These are phyloP conservation scores for Cybosia mesomella DNA, from an alignment of 2,888 invertebrate genomes.

Conservation along the genomic window DNA sequence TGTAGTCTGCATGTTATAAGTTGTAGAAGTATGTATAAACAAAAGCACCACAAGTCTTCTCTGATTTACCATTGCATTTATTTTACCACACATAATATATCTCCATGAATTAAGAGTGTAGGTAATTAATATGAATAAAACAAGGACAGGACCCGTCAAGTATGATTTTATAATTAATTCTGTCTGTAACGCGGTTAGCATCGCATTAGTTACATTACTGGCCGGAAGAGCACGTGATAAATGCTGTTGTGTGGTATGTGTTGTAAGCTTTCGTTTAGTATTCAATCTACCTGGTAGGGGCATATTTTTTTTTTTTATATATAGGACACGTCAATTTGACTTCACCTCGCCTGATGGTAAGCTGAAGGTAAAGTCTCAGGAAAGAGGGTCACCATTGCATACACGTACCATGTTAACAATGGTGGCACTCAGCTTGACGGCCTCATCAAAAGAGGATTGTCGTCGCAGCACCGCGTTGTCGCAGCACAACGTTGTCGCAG, in stretches of 20 bases:
- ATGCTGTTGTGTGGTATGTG: constrained; percentile 44
- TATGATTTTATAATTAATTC: constrained; percentile 50
- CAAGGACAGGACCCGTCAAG: constrained; percentile 30
- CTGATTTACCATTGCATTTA: constrained; percentile 13
- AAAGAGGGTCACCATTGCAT: no score
- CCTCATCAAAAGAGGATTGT: no score
- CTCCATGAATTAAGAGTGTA: constrained; percentile 29
- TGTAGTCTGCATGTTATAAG: neutral
- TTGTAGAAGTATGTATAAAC: neutral
- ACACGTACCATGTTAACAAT: no score
- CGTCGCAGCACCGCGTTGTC: no score
- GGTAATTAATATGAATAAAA: constrained; percentile 37
- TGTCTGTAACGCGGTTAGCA: constrained; percentile 44
- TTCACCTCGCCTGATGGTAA: no score
- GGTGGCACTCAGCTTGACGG: no score
- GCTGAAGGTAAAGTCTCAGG: no score
- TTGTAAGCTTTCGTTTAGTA: neutral
- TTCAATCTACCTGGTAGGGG: neutral
- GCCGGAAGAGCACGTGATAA: constrained; percentile 58
- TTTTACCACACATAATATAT: constrained; percentile 13
- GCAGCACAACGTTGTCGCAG: no score
- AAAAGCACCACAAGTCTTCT: constrained; percentile 4
- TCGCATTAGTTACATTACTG: constrained; percentile 52
- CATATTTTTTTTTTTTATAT: neutral
- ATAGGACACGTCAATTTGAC: neutral